These are phyloP conservation scores for Coluber constrictor DNA, from an alignment of 2,797 vertebrate genomes.

Conservation along the genomic window DNA sequence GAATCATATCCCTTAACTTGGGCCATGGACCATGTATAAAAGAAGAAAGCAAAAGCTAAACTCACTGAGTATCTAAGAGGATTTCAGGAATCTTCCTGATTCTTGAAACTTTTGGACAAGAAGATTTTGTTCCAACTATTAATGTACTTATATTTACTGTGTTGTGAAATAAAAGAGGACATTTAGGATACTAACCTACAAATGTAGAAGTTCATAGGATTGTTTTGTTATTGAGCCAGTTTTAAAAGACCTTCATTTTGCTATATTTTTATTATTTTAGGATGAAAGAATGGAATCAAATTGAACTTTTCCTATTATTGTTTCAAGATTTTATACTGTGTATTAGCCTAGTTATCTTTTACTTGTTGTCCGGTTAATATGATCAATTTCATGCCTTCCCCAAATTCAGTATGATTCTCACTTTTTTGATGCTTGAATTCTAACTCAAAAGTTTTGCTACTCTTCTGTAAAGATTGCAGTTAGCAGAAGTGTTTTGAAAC, in stretches of 20 bases:
- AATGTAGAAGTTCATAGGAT: constrained; percentile 4
- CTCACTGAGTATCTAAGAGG: not conserved
- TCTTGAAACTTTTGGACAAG: not conserved
- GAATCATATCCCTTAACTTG: not conserved
- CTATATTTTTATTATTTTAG: constrained; percentile 36
- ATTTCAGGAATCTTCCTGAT: not conserved
- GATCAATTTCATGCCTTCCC: constrained; percentile 55
- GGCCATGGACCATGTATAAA: not conserved
- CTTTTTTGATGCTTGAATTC: constrained; percentile 66
- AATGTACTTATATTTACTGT: constrained; percentile 3
- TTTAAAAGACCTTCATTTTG: not conserved
- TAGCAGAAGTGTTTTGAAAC: constrained; percentile 35
- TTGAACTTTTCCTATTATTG: constrained; percentile 26
- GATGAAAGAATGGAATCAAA: constrained; percentile 15
- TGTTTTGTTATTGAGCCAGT: not conserved
- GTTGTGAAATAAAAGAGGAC: constrained; percentile 7
- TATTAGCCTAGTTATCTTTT: constrained; percentile 58
- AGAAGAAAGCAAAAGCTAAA: not conserved
- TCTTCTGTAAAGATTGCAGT: constrained; percentile 57
- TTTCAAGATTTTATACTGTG: not conserved
- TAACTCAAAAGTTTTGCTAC: constrained; percentile 63
- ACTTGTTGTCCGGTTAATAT: constrained; percentile 55
- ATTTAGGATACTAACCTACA: not conserved
- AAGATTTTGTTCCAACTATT: not conserved
- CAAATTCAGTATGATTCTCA: constrained; percentile 57